phyloP scores from a whole-genome alignment of 92 coral and sea anemone genomes.

The Galaxea fascicularis region DNA sequence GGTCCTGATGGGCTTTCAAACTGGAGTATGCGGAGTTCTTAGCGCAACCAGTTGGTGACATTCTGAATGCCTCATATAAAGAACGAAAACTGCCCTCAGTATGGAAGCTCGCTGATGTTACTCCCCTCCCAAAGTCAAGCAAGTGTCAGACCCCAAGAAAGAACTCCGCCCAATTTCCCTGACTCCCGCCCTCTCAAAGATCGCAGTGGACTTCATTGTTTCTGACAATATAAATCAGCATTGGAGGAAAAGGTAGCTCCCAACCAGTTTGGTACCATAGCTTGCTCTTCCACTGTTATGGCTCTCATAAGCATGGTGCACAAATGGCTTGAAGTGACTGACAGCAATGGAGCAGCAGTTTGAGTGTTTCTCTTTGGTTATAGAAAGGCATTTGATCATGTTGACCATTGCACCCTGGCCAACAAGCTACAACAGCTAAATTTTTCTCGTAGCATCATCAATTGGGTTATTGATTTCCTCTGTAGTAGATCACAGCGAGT shows the following conservation, averaged over 20 bases:
- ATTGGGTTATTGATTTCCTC: conserved; percentile 16
- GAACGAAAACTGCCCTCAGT: neutral
- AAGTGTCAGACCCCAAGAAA: neutral
- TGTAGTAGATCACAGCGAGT: conserved; percentile 1
- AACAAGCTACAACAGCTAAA: too few species aligned
- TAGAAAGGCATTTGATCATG: neutral
- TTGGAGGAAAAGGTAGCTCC: too few species aligned
- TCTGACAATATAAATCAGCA: too few species aligned
- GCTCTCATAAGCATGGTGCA: neutral
- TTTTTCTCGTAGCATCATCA: too few species aligned
- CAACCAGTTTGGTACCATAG: too few species aligned
- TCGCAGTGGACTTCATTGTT: too few species aligned
- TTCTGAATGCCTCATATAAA: neutral
- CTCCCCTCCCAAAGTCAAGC: neutral
- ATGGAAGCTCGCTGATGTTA: neutral
- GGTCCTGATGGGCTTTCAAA: neutral
- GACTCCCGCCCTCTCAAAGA: neutral
- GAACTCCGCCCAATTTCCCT: neutral
- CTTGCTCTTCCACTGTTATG: too few species aligned
- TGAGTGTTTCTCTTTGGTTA: too few species aligned
- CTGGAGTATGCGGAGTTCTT: too few species aligned
- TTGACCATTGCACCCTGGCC: neutral
- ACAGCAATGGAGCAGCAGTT: too few species aligned
- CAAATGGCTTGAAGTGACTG: neutral
- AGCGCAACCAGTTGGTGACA: neutral